Evolutionary conservation across 2,888 invertebrate species (phyloP), one percentile per base, ranked within the genome.

Genomic region (Aethes cnicana): DNA sequence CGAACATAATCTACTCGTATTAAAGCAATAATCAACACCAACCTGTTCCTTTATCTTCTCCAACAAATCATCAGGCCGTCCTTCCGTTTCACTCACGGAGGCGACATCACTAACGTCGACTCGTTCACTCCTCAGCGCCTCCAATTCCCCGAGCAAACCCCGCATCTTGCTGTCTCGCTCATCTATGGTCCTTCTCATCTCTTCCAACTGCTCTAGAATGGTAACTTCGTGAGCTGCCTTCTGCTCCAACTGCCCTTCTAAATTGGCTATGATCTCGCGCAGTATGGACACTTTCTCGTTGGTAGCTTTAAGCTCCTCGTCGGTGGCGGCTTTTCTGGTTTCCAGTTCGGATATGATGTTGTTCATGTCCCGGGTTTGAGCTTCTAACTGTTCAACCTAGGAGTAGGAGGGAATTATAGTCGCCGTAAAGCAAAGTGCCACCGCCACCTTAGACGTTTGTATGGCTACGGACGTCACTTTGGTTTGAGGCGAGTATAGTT

Each of bases 371-470:
- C 93, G 92, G 36, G 95, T 87, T 79, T 97, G 95, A 1, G 91
- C 85, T 80, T 95, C 96, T 58, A 96, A 81, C 46, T 94, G 93
- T 70, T 96, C 95, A 43, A 95, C 94, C 97, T 96, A 28, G 3
- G 3, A n/a, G n/a, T n/a, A n/a, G n/a, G n/a, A n/a, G n/a, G n/a
- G n/a, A n/a, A n/a, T n/a, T n/a, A n/a, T n/a, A n/a, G n/a, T n/a
- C n/a, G n/a, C n/a, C n/a, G n/a, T n/a, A n/a, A n/a, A n/a, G n/a
- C n/a, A n/a, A n/a, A n/a, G n/a, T n/a, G n/a, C n/a, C n/a, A n/a
- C n/a, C n/a, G n/a, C n/a, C n/a, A n/a, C n/a, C n/a, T n/a, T n/a
- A n/a, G n/a, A n/a, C n/a, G n/a, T n/a, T n/a, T n/a, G n/a, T n/a
- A n/a, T n/a, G n/a, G n/a, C n/a, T n/a, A n/a, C n/a, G n/a, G n/a